Conservation (phyloP, 1,140 invertebrate genomes). For the Drosophila arizonae region DNA sequence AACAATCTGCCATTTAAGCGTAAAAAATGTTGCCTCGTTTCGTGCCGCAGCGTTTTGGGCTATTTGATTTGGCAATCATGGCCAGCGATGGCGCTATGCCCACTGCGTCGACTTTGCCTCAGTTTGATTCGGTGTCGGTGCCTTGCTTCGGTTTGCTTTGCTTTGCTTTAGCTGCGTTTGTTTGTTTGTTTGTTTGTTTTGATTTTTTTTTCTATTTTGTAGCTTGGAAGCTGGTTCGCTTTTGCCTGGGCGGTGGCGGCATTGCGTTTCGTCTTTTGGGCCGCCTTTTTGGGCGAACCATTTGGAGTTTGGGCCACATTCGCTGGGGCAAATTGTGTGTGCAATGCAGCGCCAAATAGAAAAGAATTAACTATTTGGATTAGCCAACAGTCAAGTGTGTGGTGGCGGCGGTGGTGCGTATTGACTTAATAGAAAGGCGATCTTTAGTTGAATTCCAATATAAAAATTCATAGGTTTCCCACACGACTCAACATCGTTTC, state of each 20-base stretch:
- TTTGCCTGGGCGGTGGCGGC: slow-evolving; percentile 47
- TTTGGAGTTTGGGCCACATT: slow-evolving; percentile 52
- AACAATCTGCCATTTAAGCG: slow-evolving; percentile 81
- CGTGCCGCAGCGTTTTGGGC: slow-evolving; percentile 79
- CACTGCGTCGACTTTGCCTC: slow-evolving; percentile 46
- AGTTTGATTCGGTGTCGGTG: slow-evolving; percentile 50
- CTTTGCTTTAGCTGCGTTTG: slow-evolving; percentile 21
- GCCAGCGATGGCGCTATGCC: slow-evolving; percentile 58
- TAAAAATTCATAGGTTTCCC: neutral
- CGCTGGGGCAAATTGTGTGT: slow-evolving; percentile 23
- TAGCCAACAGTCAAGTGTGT: slow-evolving; percentile 39
- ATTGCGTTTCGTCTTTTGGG: slow-evolving; percentile 64
- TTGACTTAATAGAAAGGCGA: neutral
- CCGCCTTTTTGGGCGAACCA: slow-evolving; percentile 66
- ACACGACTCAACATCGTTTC: no score
- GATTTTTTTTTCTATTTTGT: slow-evolving; percentile 35
- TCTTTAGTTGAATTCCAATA: neutral
- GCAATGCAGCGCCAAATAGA: slow-evolving; percentile 27
- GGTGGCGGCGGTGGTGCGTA: neutral
- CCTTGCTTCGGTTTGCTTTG: slow-evolving; percentile 34
- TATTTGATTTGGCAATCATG: slow-evolving; percentile 80
- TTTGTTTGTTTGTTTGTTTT: no score
- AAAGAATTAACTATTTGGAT: slow-evolving; percentile 50
- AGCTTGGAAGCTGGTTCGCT: slow-evolving; percentile 1
- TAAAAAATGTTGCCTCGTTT: slow-evolving; percentile 81